Evolutionary conservation across 2,888 invertebrate species (phyloP).

Genomic region (Pyrochroa serraticornis): DNA sequence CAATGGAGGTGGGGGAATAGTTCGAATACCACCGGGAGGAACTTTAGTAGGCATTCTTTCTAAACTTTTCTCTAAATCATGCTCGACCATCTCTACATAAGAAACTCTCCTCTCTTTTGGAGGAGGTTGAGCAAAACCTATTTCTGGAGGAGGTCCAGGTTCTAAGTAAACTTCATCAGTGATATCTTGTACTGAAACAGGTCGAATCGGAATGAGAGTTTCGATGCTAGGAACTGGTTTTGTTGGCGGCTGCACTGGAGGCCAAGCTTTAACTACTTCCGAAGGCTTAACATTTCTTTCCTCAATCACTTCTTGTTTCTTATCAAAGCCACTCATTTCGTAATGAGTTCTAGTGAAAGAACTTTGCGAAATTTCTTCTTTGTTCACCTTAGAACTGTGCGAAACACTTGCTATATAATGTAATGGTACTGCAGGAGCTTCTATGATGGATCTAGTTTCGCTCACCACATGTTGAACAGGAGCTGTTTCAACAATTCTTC

Average conservation of each 20-base stretch:
- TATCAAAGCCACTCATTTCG: conserved; percentile 15
- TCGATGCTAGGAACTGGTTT: conserved; percentile 38
- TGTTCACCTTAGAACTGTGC: conserved; percentile 53
- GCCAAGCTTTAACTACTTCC: conserved; percentile 60
- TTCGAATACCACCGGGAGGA: conserved; percentile 62
- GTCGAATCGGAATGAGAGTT: conserved; percentile 47
- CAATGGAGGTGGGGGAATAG: conserved; percentile 61
- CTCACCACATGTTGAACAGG: conserved; percentile 26
- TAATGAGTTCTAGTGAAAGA: conserved; percentile 38
- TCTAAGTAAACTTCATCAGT: conserved; percentile 63
- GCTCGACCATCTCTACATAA: conserved; percentile 65
- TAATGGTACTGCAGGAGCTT: conserved; percentile 39
- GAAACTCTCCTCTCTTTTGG: conserved; percentile 61
- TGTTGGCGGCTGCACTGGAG: conserved; percentile 56
- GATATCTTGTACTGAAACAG: conserved; percentile 57
- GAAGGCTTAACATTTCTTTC: conserved; percentile 58
- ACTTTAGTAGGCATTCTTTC: conserved; percentile 62
- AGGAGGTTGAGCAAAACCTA: conserved; percentile 65
- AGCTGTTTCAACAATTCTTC: conserved; percentile 35
- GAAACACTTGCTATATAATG: conserved; percentile 58
- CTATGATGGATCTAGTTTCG: conserved; percentile 16
- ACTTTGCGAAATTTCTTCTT: conserved; percentile 46
- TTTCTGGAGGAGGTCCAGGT: conserved; percentile 72
- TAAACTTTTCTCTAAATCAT: conserved; percentile 61
- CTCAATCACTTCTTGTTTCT: conserved; percentile 49